Base-by-base conservation (phyloP, 1,140 invertebrate genomes). In the Matsumurasca onukii region DNA sequence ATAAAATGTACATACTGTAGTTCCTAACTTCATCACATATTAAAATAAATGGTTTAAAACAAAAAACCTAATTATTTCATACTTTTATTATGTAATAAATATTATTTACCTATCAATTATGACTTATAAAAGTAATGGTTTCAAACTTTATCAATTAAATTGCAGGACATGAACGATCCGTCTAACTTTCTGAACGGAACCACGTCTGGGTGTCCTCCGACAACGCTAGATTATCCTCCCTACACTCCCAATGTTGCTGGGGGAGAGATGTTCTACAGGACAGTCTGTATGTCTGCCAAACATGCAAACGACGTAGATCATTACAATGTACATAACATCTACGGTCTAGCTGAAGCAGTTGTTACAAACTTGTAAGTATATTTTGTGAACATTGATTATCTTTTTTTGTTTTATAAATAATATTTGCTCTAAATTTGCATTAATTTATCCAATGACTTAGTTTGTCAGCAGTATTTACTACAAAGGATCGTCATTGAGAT, bases 151-250 rank as follows among this genome's bases (percentile, higher is more conserved):
- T 66, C 66, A 68, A 70, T 66, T 65, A 66, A 62, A 45, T 68
- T 76, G 0, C 71, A 89, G 86, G 89, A 91, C 75, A 91, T 95
- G 93, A 95, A 95, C 79, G 93, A 95, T 77, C 89, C 91, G 1
- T 91, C 90, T 0, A 95, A 74, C 69, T 75, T 76, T 68, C 22
- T 76, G 5, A 45, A 75, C 45, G 75, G 74, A 3, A 66, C 66
- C 39, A 55, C 70, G 29, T 17, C 34, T 25, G 74, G 73, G 48
- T 76, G 75, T 63, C 62, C 68, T 15, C 49, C 31, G 27, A 69
- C 68, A 59, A 24, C 88, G 74, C 81, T 88, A 0, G 91, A 93
- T 77, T 80, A 85, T 73, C 86, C 91, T 0, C 87, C 87, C 0
- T 93, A 92, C 80, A 31, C 83, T 13, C 91, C 91, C 0, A 78